These are phyloP conservation scores for Columba janthina DNA, from an alignment of 2,113 vertebrate genomes.

Conservation along the genomic window DNA sequence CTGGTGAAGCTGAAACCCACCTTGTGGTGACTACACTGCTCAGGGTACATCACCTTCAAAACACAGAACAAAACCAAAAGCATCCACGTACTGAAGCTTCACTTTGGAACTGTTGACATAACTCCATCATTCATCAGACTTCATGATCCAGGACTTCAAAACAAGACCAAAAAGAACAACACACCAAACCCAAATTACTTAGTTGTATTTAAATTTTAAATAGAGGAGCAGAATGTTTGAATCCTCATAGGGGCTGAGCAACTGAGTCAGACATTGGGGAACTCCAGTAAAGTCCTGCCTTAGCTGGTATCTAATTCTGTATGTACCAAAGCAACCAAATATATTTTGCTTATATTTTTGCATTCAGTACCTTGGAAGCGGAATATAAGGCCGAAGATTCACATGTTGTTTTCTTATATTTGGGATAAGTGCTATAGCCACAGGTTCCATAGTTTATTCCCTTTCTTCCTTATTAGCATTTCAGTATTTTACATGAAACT, in stretches of 20 bases:
- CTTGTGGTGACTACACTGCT: not conserved
- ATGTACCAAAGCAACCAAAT: not conserved
- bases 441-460: not conserved
- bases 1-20: not conserved
- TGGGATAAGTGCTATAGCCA: not conserved
- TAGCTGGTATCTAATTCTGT: not conserved
- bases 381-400: not conserved
- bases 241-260: not conserved
- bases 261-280: not conserved
- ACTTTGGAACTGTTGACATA: not conserved
- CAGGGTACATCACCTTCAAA: not conserved
- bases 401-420: not conserved
- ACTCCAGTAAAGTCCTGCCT: not conserved
- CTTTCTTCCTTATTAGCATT: not conserved
- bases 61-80: not conserved
- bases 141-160: not conserved
- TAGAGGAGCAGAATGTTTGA: not conserved
- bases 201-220: not conserved
- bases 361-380: not conserved
- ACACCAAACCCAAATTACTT: not conserved
- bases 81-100: not conserved
- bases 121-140: rapidly evolving
- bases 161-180: not conserved
- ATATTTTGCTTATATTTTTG: not conserved
- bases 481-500: not conserved